phyloP scores from a whole-genome alignment of 2,113 vertebrate genomes.

The Cyanocitta stelleri region DNA sequence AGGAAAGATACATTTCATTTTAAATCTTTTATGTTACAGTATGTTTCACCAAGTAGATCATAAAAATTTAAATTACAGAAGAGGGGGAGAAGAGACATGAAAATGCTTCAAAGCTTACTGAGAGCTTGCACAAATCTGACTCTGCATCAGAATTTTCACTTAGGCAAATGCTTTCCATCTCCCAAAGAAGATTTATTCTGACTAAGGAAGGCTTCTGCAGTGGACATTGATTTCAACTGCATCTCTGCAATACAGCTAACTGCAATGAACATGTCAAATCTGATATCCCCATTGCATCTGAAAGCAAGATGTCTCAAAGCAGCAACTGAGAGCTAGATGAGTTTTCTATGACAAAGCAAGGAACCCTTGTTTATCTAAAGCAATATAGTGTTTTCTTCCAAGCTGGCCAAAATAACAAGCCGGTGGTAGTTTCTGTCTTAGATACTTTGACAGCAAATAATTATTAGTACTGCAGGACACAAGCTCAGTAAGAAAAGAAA shows the following conservation, averaged over 20 bases:
- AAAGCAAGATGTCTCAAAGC: neutral
- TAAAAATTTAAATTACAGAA: neutral
- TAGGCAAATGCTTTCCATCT: neutral
- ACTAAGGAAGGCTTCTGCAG: neutral
- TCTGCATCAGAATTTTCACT: neutral
- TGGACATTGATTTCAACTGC: neutral
- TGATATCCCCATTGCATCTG: neutral
- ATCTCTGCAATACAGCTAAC: neutral
- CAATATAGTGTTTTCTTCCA: neutral
- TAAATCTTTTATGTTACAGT: neutral
- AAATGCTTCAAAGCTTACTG: neutral
- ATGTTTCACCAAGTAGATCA: neutral
- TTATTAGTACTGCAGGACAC: neutral
- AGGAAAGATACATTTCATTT: neutral
- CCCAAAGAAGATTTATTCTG: neutral
- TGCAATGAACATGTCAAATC: neutral
- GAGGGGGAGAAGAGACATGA: neutral
- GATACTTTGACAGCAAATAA: neutral
- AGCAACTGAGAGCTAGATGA: neutral
- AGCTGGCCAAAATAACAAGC: neutral
- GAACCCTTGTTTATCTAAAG: neutral
- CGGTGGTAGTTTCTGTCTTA: neutral
- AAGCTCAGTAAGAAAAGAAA: neutral
- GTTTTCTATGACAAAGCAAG: neutral
- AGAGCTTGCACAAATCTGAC: neutral